A percentile compares a stretch with the other conserved stretches of the same genome.
Conservation (phyloP, 2,888 invertebrate genomes). For the Harmothoe impar region DNA sequence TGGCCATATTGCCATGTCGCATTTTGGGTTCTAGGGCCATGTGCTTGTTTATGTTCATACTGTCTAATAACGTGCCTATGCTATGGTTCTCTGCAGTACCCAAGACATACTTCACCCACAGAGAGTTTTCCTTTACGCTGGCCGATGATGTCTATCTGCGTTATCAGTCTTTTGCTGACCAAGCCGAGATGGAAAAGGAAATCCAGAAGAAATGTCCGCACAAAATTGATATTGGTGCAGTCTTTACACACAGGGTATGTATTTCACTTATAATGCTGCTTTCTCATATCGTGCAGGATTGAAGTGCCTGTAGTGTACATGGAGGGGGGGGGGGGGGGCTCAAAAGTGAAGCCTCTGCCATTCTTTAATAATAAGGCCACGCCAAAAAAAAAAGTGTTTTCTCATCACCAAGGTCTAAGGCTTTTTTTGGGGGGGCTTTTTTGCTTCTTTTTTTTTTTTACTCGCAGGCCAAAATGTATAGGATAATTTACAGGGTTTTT, state of each 20-base stretch:
- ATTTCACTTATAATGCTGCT: too few relatives aligned
- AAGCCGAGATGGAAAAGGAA: slow-evolving; percentile 91
- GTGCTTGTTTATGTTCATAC: too few relatives aligned
- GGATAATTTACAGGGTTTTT: too few relatives aligned
- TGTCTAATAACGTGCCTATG: too few relatives aligned
- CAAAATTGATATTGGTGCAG: slow-evolving; percentile 98
- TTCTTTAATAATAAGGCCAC: not conserved
- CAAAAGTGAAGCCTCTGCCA: too few relatives aligned
- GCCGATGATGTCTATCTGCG: slow-evolving; percentile 96
- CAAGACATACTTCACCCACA: slow-evolving; percentile 84
- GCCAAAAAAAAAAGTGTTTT: too few relatives aligned
- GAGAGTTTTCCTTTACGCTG: slow-evolving; percentile 98
- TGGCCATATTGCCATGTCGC: too few relatives aligned
- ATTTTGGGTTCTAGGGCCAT: too few relatives aligned
- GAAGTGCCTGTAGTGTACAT: not conserved
- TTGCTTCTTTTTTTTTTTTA: too few relatives aligned
- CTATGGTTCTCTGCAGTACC: slow-evolving; percentile 79
- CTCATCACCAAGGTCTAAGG: too few relatives aligned
- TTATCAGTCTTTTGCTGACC: slow-evolving; percentile 92
- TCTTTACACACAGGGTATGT: slow-evolving; percentile 86
- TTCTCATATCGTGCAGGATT: not conserved
- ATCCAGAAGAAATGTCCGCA: slow-evolving; percentile 91
- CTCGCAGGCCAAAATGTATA: too few relatives aligned
- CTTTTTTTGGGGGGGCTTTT: too few relatives aligned
- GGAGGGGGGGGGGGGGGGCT: not conserved